Evolutionary conservation across 2,888 invertebrate species (phyloP), one percentile per base, ranked within the genome.

Genomic region (Merodon equestris): DNA sequence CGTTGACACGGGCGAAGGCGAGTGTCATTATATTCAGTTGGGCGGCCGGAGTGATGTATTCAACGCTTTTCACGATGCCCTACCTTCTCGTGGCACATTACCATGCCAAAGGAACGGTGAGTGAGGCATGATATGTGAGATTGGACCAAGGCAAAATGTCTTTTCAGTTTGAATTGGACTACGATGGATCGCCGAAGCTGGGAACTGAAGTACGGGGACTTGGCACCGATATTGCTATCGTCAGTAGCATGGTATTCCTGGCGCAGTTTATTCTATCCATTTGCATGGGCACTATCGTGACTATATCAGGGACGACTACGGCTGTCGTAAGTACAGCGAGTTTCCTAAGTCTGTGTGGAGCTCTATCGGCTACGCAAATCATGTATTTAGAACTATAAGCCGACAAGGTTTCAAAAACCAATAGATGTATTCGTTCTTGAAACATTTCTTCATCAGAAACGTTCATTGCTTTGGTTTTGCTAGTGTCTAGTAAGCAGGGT

Each of bases 41-140:
- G 92, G 94, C 96, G 0, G 97, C 98, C 1, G 98, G 98, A 1
- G 94, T 98, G 51, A 97, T 98, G 97, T 98, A 98, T 89, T 97
- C 98, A 12, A 98, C 98, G 0, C 91, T 98, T 19, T 98, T 98
- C 89, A 98, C 98, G 9, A 96, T 98, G 96, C 98, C 98, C 1
- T 98, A 97, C 86, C 90, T 98, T 38, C 90, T 98, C 61, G 93
- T 98, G 27, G 98, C 98, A 4, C 95, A 96, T 87, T 98, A 98
- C 87, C 98, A 98, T 87, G 94, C 96, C n/a, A 93, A 93, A 73
- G 94, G 95, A 84, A 93, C 92, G 90, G 98, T 97, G 90, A 92
- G 92, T 84, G 0, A 17, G 19, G 9, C 10, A 9, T 42, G 7
- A 27, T 27, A 7, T 27, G 7, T 27, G 27, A 7, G 2, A 7